These are phyloP conservation scores for Allacma fusca DNA, from an alignment of 2,888 invertebrate genomes.

Conservation along the genomic window DNA sequence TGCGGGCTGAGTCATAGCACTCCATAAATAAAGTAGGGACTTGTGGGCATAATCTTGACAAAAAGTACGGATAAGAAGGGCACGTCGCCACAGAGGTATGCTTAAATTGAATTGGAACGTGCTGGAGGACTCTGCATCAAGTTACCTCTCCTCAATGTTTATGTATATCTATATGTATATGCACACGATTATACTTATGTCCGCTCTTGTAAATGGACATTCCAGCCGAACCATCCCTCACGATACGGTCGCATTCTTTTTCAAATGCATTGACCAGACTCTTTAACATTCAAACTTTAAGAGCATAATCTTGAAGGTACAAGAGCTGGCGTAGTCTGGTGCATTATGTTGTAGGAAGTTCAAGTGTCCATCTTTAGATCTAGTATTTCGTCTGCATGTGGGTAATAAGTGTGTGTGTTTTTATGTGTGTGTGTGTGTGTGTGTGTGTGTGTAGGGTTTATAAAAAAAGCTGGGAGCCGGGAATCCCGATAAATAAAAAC, in stretches of 20 bases:
- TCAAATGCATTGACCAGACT: too few species aligned
- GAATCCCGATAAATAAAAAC: constrained; percentile 25
- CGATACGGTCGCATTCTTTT: too few species aligned
- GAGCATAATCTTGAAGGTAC: too few species aligned
- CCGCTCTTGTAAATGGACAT: too few species aligned
- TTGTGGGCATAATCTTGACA: neutral
- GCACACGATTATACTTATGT: too few species aligned
- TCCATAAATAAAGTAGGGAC: constrained; percentile 2
- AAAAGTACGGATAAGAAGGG: constrained; percentile 26
- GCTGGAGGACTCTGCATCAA: constrained; percentile 13
- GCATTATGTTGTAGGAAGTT: too few species aligned
- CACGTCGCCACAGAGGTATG: constrained; percentile 37
- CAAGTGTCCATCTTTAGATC: too few species aligned
- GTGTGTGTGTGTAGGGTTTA: neutral
- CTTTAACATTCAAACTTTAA: too few species aligned
- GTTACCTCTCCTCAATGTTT: too few species aligned
- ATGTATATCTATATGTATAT: neutral
- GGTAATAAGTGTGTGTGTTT: neutral
- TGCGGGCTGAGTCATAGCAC: neutral
- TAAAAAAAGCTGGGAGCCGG: constrained; percentile 20
- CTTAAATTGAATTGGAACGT: constrained; percentile 36
- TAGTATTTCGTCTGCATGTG: too few species aligned
- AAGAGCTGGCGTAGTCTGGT: too few species aligned
- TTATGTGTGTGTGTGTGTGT: neutral
- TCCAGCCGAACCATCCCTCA: too few species aligned